Base-by-base conservation (phyloP, 2,888 invertebrate genomes). In the Arrhopalites spinosus region DNA sequence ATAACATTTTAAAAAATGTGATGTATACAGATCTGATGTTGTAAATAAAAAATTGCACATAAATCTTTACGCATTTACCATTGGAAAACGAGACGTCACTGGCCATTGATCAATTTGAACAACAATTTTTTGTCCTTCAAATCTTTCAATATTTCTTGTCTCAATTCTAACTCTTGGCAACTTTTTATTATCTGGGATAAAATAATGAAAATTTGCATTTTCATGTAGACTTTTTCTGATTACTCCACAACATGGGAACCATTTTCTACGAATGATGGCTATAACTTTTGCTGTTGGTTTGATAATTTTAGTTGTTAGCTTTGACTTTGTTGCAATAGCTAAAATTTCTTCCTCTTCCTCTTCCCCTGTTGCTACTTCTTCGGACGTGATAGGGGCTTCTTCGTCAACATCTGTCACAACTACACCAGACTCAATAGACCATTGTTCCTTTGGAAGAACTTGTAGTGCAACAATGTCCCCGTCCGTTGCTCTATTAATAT, bases 31-130 rank as follows among this genome's bases (percentile, higher is more conserved):
- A n/a, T n/a, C n/a, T n/a, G n/a, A n/a, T n/a, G n/a, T n/a, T n/a
- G n/a, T n/a, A n/a, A n/a, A n/a, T n/a, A n/a, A n/a, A n/a, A n/a
- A n/a, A n/a, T n/a, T n/a, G n/a, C n/a, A n/a, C n/a, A n/a, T n/a
- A n/a, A n/a, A n/a, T n/a, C n/a, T n/a, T n/a, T 50, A 50, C 20
- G n/a, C 50, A 84, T 85, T 84, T 85, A 90, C 89, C 84, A 92
- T 89, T 0, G 97, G 97, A 86, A 96, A 96, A 73, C 95, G 90
- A 1, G 96, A 96, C 85, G 93, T 91, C 71, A 94, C 88, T 0
- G 98, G 97, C 99, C 99, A 99, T 2, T 92, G 92, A 87, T 99
- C 99, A 56, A 99, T 93, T 0, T 96, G 94, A 0, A 98, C 98
- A 17, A 99, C 91, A 66, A 99, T 93, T 76, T 97, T 90, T 84